Conservation (phyloP, 2,888 invertebrate species). For the Noctuana brunneofusca region DNA sequence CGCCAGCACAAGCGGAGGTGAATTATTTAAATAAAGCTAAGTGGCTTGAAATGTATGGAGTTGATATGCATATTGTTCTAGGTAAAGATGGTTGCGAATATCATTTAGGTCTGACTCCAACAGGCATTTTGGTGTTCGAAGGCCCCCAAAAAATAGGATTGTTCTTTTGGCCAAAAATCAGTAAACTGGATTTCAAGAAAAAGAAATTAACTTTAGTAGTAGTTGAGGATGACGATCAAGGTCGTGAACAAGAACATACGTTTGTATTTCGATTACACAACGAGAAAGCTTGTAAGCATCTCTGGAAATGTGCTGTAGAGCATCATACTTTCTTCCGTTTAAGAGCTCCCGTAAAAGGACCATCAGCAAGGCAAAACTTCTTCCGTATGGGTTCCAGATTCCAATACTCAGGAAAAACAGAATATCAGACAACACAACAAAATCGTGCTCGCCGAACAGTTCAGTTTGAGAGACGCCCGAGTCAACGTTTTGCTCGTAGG, state of each 20-base stretch:
- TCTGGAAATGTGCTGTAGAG: conserved; percentile 99
- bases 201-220: conserved; percentile 98
- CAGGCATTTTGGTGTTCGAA: conserved; percentile 99
- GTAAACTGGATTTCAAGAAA: conserved; percentile 98
- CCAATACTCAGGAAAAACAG: conserved; percentile 96
- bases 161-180: conserved; percentile 99
- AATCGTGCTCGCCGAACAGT: conserved; percentile 95
- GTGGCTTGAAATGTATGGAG: conserved; percentile 99
- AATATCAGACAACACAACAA: conserved; percentile 97
- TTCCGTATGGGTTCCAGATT: conserved; percentile 99
- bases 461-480: conserved; percentile 97
- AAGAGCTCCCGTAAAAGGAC: conserved; percentile 93
- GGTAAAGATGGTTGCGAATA: conserved; percentile 99
- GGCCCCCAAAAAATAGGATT: conserved; percentile 97
- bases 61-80: conserved; percentile 98
- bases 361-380: conserved; percentile 96
- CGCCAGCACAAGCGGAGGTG: conserved; percentile 97
- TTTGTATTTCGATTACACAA: conserved; percentile 98
- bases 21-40: conserved; percentile 97
- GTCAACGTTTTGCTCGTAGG: conserved; percentile 96
- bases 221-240: conserved; percentile 99
- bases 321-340: conserved; percentile 99
- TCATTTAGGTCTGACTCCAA: conserved; percentile 97
- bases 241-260: conserved; percentile 98
- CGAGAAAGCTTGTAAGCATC: conserved; percentile 99